Conservation (phyloP, 2,888 invertebrate species). For the Gonocerus acuteangulatus region DNA sequence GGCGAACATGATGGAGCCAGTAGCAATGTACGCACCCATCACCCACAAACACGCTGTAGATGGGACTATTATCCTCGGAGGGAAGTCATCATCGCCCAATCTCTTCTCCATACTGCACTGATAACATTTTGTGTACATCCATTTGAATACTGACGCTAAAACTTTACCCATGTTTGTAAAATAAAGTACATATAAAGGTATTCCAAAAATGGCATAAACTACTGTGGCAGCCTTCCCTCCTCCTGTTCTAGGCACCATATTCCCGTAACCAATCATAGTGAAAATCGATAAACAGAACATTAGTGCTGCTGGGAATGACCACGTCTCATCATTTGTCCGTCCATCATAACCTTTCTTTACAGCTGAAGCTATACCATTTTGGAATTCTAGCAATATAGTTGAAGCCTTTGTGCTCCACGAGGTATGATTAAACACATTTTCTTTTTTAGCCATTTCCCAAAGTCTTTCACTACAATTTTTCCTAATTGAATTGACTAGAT, state of each 20-base stretch:
- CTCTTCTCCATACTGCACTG: slow-evolving; percentile 54
- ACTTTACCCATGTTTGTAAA: slow-evolving; percentile 86
- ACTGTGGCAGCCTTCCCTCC: slow-evolving; percentile 79
- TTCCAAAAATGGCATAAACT: slow-evolving; percentile 78
- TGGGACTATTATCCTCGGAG: slow-evolving; percentile 68
- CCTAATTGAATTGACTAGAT: slow-evolving; percentile 47
- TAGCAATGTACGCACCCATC: slow-evolving; percentile 70
- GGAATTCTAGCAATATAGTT: slow-evolving; percentile 56
- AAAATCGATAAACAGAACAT: slow-evolving; percentile 85
- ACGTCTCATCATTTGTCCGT: slow-evolving; percentile 56
- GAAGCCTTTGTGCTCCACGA: slow-evolving; percentile 57
- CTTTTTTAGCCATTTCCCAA: slow-evolving; percentile 58
- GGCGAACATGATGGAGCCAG: slow-evolving; percentile 80
- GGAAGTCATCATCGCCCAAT: slow-evolving; percentile 35
- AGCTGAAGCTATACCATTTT: slow-evolving; percentile 56
- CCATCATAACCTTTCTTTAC: slow-evolving; percentile 68
- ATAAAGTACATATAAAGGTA: slow-evolving; percentile 77
- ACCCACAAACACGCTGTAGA: slow-evolving; percentile 86
- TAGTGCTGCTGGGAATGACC: slow-evolving; percentile 79
- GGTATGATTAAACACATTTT: slow-evolving; percentile 61
- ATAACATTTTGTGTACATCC: slow-evolving; percentile 67
- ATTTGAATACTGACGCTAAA: slow-evolving; percentile 70
- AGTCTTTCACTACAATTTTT: slow-evolving; percentile 53
- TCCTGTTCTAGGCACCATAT: slow-evolving; percentile 70
- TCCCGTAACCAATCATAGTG: slow-evolving; percentile 88